Evolutionary conservation across 1,140 invertebrate species (phyloP).

Genomic region (Procambarus virginalis): DNA sequence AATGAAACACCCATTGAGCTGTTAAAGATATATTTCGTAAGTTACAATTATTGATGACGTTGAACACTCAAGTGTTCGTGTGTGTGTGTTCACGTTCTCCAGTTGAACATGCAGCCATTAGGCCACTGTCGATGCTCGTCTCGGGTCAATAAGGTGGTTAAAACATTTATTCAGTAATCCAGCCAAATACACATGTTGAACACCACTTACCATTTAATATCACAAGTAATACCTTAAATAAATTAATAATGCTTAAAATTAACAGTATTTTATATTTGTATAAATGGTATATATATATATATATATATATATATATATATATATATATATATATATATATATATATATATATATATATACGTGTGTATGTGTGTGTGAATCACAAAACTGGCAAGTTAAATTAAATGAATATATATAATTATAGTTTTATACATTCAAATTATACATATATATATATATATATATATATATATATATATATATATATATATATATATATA

Average conservation of each 20-base stretch:
- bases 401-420: neutral
- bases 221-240: neutral
- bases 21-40: neutral
- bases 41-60: too few relatives aligned
- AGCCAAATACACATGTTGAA: neutral
- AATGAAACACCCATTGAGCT: neutral
- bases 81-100: neutral
- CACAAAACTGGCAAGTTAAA: neutral
- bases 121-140: neutral
- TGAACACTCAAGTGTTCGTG: neutral
- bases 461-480: neutral
- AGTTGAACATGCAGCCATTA: neutral
- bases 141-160: neutral
- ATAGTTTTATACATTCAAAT: neutral
- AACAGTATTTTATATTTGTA: too few relatives aligned
- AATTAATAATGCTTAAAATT: too few relatives aligned
- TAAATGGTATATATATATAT: neutral
- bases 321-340: neutral
- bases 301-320: neutral
- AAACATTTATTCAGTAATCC: neutral
- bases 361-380: too few relatives aligned
- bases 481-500: too few relatives aligned
- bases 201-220: neutral
- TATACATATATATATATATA: neutral
- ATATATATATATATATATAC: neutral